Evolutionary conservation across 2,113 vertebrate genomes (phyloP).

Genomic region (Phyllostomus discolor): DNA sequence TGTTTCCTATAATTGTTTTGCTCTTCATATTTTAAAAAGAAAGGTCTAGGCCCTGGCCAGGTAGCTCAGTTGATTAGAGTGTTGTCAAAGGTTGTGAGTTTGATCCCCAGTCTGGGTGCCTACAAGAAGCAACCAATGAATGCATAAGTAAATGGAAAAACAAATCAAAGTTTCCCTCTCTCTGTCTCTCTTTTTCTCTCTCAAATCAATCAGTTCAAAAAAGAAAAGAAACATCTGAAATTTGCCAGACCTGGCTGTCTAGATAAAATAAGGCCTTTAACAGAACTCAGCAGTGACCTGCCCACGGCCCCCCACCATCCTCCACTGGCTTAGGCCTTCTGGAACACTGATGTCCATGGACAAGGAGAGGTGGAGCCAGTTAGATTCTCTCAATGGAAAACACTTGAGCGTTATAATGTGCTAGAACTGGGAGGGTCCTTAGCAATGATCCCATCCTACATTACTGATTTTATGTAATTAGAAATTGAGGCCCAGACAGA

Average conservation of each 20-base stretch:
- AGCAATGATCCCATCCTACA: not conserved
- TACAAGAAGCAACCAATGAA: no score
- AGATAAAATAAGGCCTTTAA: not conserved
- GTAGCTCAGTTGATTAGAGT: no score
- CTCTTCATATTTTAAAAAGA: conserved; percentile 27
- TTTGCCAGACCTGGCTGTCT: not conserved
- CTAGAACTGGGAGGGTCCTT: not conserved
- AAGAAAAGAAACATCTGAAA: not conserved
- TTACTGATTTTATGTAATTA: not conserved
- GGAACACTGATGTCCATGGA: not conserved
- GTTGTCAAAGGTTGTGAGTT: no score
- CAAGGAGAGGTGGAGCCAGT: not conserved
- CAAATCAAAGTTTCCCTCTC: no score
- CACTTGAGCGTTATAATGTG: not conserved
- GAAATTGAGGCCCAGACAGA: not conserved
- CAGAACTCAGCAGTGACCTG: not conserved
- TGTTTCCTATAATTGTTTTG: conserved; percentile 6
- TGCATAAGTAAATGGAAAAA: no score
- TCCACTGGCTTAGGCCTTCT: not conserved
- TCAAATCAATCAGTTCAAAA: no score
- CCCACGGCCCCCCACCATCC: rapidly evolving
- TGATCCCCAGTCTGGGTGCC: no score
- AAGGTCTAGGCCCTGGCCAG: not conserved
- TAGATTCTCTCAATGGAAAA: not conserved
- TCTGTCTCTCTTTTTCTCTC: no score